Evolutionary conservation across 1,140 invertebrate species (phyloP).

Genomic region (Aphidius gifuensis): DNA sequence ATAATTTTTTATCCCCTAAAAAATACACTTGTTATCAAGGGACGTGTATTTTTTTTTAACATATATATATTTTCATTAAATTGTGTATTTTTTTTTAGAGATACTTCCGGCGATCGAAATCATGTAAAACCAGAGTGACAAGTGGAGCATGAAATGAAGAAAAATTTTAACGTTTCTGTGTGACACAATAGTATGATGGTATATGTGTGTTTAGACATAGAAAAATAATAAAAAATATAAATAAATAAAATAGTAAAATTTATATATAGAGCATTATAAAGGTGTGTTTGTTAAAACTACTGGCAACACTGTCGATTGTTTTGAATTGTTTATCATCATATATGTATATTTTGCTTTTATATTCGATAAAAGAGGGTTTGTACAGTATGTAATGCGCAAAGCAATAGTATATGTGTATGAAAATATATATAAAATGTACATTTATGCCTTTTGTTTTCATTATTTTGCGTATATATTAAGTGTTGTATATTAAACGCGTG

Average conservation of each 20-base stretch:
- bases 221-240: too few relatives aligned
- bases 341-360: neutral
- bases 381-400: too few relatives aligned
- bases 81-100: too few relatives aligned
- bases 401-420: neutral
- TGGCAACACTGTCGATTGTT: slow-evolving; percentile 46
- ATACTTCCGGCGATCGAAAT: slow-evolving; percentile 3
- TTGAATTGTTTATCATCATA: slow-evolving; percentile 39
- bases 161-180: slow-evolving; percentile 9
- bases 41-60: too few relatives aligned
- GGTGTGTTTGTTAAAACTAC: slow-evolving; percentile 18
- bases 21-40: too few relatives aligned
- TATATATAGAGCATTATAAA: neutral
- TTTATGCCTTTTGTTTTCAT: neutral
- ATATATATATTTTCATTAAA: too few relatives aligned
- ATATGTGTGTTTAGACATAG: too few relatives aligned
- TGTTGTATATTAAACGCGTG: slow-evolving; percentile 19
- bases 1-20: too few relatives aligned
- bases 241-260: too few relatives aligned
- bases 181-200: too few relatives aligned
- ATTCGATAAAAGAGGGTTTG: too few relatives aligned
- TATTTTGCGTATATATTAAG: too few relatives aligned
- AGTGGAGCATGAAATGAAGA: slow-evolving; percentile 47
- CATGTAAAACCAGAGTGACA: slow-evolving; percentile 26
- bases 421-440: neutral